These are phyloP conservation scores for Baryphthengus martii DNA, from an alignment of 2,113 vertebrate genomes.

Conservation along the genomic window DNA sequence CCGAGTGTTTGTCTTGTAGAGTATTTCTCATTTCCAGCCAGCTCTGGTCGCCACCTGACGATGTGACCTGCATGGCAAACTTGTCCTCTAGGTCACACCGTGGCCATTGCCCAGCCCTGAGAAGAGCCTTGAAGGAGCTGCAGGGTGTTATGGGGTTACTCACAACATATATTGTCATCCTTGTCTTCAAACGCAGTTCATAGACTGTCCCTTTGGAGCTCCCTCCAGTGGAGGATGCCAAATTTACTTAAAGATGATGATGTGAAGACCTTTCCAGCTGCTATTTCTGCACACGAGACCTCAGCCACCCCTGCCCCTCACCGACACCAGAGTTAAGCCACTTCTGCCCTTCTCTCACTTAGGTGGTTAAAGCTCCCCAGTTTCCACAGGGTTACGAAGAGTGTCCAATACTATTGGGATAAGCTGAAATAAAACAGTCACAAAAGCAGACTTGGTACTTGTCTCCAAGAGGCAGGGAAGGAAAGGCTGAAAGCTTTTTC, in stretches of 20 bases:
- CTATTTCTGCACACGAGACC: background rate
- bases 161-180: background rate
- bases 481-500: constrained; percentile 48
- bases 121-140: background rate
- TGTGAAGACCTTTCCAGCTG: background rate
- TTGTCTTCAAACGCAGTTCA: background rate
- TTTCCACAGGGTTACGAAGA: background rate
- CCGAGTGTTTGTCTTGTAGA: background rate
- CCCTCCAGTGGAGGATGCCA: background rate
- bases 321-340: background rate
- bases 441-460: background rate
- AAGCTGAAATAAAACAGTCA: constrained; percentile 25
- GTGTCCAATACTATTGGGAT: background rate
- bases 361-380: background rate
- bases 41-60: background rate
- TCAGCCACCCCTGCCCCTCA: background rate
- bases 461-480: background rate
- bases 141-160: background rate
- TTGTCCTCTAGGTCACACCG: rapidly evolving
- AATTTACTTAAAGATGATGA: background rate
- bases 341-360: background rate
- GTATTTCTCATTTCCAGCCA: background rate
- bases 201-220: background rate
- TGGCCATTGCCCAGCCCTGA: background rate
- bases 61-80: rapidly evolving